Conservation (phyloP, 2,888 invertebrate genomes). For the Trimorus sp. region DNA sequence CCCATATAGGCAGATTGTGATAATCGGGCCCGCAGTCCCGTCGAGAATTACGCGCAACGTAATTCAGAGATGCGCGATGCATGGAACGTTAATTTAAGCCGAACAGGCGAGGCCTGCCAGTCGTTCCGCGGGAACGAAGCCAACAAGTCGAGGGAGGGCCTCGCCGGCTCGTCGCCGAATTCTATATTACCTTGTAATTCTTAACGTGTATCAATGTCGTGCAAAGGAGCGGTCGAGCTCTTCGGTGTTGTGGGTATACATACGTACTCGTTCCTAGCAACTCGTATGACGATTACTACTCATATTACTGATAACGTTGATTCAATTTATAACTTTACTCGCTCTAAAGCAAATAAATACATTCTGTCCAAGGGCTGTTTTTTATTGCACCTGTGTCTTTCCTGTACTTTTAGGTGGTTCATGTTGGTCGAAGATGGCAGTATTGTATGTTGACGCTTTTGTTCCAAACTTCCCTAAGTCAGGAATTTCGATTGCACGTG, state of each 20-base stretch:
- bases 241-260: constrained; percentile 81
- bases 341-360: constrained; percentile 80
- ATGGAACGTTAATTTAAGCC: constrained; percentile 44
- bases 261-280: constrained; percentile 81
- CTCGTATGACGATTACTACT: constrained; percentile 81
- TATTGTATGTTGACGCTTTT: too few relatives aligned
- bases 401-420: too few relatives aligned
- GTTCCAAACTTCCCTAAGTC: too few relatives aligned
- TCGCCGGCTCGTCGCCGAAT: constrained; percentile 55
- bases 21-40: constrained; percentile 79
- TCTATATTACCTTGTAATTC: constrained; percentile 77
- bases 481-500: too few relatives aligned
- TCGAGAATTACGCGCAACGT: constrained; percentile 69
- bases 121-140: too few relatives aligned
- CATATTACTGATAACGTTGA: constrained; percentile 81
- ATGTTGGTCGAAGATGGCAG: too few relatives aligned
- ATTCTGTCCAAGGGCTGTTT: constrained; percentile 78
- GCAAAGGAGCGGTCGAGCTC: constrained; percentile 79
- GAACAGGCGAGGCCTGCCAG: too few relatives aligned
- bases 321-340: constrained; percentile 81
- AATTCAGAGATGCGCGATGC: constrained; percentile 54
- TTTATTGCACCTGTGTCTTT: too few relatives aligned
- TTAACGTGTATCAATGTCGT: constrained; percentile 81
- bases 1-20: constrained; percentile 80
- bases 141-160: constrained; percentile 15